phyloP scores from a whole-genome alignment of 2,797 vertebrate species.

The Tachyglossus aculeatus region DNA sequence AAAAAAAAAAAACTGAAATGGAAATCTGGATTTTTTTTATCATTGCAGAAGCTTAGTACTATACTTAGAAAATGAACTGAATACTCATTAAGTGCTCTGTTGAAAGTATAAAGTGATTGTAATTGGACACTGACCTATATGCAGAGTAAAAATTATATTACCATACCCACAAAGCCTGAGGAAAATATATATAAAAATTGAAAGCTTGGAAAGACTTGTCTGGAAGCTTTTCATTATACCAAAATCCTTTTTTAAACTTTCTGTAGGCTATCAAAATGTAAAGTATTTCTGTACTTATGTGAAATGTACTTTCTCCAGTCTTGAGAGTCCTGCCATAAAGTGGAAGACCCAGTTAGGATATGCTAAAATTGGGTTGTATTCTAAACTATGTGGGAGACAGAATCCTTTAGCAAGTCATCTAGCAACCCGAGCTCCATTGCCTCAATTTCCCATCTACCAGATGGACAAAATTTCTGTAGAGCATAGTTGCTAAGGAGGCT shows the following conservation, averaged over 20 bases:
- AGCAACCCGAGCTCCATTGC: too few species aligned
- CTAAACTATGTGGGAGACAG: too few species aligned
- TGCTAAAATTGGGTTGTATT: too few species aligned
- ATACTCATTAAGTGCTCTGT: neutral
- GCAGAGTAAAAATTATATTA: neutral
- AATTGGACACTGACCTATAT: neutral
- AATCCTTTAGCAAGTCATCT: too few species aligned
- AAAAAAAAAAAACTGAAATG: neutral
- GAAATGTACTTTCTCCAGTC: too few species aligned
- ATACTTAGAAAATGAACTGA: slow-evolving; percentile 1
- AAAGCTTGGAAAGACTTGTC: neutral
- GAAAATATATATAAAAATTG: neutral
- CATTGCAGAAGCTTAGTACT: neutral
- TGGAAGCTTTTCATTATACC: neutral
- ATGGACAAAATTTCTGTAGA: too few species aligned
- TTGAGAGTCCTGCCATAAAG: too few species aligned
- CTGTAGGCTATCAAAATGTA: neutral
- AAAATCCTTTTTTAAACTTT: neutral
- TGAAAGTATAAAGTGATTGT: neutral
- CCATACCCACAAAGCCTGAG: neutral
- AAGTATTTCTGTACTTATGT: neutral
- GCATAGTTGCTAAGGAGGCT: too few species aligned
- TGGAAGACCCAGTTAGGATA: too few species aligned
- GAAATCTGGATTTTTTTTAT: neutral
- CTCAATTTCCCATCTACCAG: too few species aligned